Percentiles rank a stretch among this genome's conserved stretches.
Evolutionary conservation across 2,113 vertebrate genomes (phyloP).

Genomic region (Seriola aureovittata): DNA sequence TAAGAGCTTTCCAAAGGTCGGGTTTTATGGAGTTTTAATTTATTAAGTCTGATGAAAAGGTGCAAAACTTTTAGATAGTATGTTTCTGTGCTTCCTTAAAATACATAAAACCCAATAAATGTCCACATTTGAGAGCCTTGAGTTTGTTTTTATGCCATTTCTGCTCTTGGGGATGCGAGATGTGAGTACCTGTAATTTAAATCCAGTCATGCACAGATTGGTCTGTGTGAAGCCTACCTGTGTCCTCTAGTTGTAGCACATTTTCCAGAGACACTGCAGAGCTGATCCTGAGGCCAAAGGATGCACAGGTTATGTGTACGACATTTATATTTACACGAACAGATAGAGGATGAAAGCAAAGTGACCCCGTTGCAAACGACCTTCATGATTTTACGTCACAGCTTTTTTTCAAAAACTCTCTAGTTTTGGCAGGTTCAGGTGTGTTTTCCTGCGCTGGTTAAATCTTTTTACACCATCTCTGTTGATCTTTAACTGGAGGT

Average conservation of each 20-base stretch:
- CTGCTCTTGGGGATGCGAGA: neutral
- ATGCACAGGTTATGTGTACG: neutral
- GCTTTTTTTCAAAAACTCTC: neutral
- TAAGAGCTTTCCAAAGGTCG: slow-evolving; percentile 26
- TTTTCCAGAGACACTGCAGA: neutral
- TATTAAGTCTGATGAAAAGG: neutral
- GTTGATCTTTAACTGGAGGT: neutral
- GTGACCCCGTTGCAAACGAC: slow-evolving; percentile 6
- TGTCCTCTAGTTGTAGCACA: neutral
- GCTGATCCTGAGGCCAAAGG: slow-evolving; percentile 5
- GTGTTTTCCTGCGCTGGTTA: neutral
- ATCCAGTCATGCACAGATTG: neutral
- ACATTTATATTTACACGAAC: neutral
- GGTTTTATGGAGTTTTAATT: slow-evolving; percentile 1
- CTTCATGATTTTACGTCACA: neutral
- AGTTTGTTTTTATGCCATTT: neutral
- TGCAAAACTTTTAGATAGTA: neutral
- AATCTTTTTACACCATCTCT: neutral
- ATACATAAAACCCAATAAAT: neutral
- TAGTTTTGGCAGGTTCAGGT: neutral
- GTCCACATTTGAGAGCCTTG: neutral
- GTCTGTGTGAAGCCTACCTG: neutral
- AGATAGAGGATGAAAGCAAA: neutral
- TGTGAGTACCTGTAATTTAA: neutral
- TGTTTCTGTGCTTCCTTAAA: neutral